phyloP scores from a whole-genome alignment of 2,113 vertebrate genomes.

The Pollimyrus isidori region DNA sequence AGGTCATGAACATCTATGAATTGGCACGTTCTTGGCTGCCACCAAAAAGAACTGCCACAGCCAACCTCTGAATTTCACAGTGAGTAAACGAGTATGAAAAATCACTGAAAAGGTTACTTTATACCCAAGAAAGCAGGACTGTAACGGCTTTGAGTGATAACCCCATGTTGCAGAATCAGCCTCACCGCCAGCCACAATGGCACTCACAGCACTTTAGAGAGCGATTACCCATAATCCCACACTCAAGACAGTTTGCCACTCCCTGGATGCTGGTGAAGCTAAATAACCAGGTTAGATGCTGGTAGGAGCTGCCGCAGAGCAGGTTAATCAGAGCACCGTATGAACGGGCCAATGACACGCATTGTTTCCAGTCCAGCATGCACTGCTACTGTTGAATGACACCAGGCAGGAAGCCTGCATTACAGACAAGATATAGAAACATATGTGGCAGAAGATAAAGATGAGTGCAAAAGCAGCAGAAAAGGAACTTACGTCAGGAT shows the following conservation, averaged over 20 bases:
- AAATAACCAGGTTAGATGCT: neutral
- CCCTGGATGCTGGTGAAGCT: neutral
- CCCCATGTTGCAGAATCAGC: neutral
- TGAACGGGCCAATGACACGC: neutral
- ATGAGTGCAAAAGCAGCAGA: neutral
- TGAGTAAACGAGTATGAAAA: neutral
- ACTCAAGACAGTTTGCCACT: neutral
- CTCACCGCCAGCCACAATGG: neutral
- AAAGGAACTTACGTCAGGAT: conserved; percentile 63
- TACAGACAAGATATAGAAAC: neutral
- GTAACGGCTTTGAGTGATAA: neutral
- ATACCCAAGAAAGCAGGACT: neutral
- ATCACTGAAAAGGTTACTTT: neutral
- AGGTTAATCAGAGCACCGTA: neutral
- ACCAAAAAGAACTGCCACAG: neutral
- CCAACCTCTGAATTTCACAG: neutral
- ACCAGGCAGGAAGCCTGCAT: neutral
- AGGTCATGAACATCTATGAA: conserved; percentile 18
- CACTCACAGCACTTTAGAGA: neutral
- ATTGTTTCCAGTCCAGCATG: neutral
- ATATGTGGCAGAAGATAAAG: neutral
- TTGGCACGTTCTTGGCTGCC: conserved; percentile 21
- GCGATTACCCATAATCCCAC: conserved; percentile 3
- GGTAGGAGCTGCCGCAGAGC: neutral
- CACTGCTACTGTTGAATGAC: neutral